Base-by-base conservation (phyloP, 2,797 vertebrate genomes). In the Acanthis flammea region DNA sequence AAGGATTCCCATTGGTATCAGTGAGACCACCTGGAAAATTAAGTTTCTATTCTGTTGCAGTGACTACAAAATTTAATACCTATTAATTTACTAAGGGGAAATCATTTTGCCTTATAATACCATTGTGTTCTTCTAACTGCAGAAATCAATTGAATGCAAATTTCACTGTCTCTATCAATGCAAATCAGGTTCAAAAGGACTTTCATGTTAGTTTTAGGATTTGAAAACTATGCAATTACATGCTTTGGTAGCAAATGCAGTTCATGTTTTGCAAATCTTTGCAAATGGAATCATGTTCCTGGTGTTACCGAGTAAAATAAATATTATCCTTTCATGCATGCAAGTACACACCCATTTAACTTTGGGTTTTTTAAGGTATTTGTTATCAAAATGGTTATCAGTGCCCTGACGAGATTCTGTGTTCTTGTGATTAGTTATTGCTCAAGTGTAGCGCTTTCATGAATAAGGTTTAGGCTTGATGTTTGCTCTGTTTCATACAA, bases 1-100 rank as follows among this genome's bases (percentile, higher is more conserved):
- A 92, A 58, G 54, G 35, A 72, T 5, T 88, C 79, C 44, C 63
- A 24, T 2, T 92, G 86, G 35, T 92, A 80, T 55, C 50, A 28
- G 54, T 77, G 75, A 94, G 74, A 87, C 84, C 75, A 88, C 89
- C 58, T 96, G 91, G 92, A 95, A 92, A 92, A 77, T 85, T 45
- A 85, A 54, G 30, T 87, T 93, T 91, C 54, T 72, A 1, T 87
- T 87, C 61, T 85, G 35, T 91, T 90, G 61, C 67, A 89, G 57
- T 61, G 57, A 77, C 68, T 95, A 41, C 75, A 72, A n/a, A 90
- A 90, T 84, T 71, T 91, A 89, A 73, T 94, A 80, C 28, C 24
- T 88, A 6, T 65, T 72, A 66, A 88, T 89, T 90, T 94, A 72
- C 72, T 81, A 68, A 90, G 82, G 72, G 58, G 62, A 83, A 83